Percentiles rank a stretch among this genome's conserved stretches.
These are phyloP conservation scores for Pygoscelis antarcticus DNA, from an alignment of 2,113 vertebrate genomes.

Conservation along the genomic window DNA sequence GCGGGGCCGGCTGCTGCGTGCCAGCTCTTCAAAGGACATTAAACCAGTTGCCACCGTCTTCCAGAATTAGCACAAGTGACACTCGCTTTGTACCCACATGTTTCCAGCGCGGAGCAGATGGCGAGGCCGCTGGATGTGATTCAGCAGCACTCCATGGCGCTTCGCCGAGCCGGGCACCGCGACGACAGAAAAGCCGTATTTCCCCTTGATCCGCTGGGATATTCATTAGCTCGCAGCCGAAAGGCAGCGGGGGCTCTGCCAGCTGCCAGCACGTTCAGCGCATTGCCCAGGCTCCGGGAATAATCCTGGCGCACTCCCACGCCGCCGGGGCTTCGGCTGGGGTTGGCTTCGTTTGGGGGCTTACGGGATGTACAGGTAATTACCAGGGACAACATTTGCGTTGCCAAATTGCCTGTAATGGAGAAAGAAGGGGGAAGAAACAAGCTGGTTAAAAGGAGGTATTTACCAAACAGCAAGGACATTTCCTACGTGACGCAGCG, in stretches of 20 bases:
- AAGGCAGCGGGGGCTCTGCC: background rate
- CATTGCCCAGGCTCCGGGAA: background rate
- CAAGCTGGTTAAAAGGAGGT: background rate
- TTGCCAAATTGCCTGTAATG: background rate
- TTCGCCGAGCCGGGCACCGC: background rate
- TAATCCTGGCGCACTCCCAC: background rate
- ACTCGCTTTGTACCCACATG: slow-evolving; percentile 66
- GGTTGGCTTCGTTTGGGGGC: background rate
- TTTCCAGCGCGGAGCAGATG: slow-evolving; percentile 68
- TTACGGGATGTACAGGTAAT: background rate
- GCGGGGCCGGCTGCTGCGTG: rapidly evolving
- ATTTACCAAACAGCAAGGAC: background rate
- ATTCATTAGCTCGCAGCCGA: background rate
- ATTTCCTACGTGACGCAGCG: background rate
- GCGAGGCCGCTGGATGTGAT: background rate
- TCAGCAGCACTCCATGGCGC: background rate
- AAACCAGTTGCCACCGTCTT: background rate
- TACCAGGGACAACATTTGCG: background rate
- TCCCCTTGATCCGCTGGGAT: background rate
- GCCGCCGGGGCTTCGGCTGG: background rate
- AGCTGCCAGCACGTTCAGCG: background rate
- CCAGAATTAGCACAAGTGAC: slow-evolving; percentile 61
- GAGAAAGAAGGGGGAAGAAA: background rate
- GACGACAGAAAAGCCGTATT: background rate
- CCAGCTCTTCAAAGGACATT: background rate